These are phyloP conservation scores for Echinarachnius parma DNA, from an alignment of 53 echinoderm and acorn worm genomes.

Conservation along the genomic window DNA sequence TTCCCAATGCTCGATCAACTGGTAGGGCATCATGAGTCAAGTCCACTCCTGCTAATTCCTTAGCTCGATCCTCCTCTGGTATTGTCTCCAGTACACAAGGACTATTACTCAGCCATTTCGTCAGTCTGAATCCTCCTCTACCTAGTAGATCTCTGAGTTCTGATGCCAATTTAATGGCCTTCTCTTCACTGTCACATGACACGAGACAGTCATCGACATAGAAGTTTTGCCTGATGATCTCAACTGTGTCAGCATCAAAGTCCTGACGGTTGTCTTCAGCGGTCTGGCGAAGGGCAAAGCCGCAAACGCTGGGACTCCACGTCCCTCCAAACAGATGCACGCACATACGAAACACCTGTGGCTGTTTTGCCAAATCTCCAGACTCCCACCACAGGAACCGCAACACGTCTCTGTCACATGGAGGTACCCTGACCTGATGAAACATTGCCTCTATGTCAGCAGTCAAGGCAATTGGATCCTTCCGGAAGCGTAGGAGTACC, in stretches of 20 bases:
- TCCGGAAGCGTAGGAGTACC: slow-evolving; percentile 16
- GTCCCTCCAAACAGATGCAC: slow-evolving; percentile 53
- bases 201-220: slow-evolving; percentile 75
- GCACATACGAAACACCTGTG: slow-evolving; percentile 44
- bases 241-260: slow-evolving; percentile 16
- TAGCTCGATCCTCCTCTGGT: slow-evolving; percentile 37
- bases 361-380: slow-evolving; percentile 41
- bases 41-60: slow-evolving; percentile 21
- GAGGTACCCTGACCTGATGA: slow-evolving; percentile 57
- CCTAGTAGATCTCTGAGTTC: slow-evolving; percentile 37
- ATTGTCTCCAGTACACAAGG: slow-evolving; percentile 40
- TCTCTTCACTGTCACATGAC: slow-evolving; percentile 43
- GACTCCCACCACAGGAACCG: slow-evolving; percentile 58
- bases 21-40: slow-evolving; percentile 38
- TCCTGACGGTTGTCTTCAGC: slow-evolving; percentile 44
- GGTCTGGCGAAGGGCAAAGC: slow-evolving; percentile 50
- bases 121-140: slow-evolving; percentile 55
- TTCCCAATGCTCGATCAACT: slow-evolving; percentile 33
- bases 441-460: slow-evolving; percentile 63
- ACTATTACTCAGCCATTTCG: slow-evolving; percentile 58
- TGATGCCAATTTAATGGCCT: slow-evolving; percentile 30
- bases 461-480: slow-evolving; percentile 21
- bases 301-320: slow-evolving; percentile 47
- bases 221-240: slow-evolving; percentile 54
- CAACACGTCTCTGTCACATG: slow-evolving; percentile 42